Evolutionary conservation across 2,888 invertebrate genomes (phyloP).

Genomic region (Flabesymbios commensalis): DNA sequence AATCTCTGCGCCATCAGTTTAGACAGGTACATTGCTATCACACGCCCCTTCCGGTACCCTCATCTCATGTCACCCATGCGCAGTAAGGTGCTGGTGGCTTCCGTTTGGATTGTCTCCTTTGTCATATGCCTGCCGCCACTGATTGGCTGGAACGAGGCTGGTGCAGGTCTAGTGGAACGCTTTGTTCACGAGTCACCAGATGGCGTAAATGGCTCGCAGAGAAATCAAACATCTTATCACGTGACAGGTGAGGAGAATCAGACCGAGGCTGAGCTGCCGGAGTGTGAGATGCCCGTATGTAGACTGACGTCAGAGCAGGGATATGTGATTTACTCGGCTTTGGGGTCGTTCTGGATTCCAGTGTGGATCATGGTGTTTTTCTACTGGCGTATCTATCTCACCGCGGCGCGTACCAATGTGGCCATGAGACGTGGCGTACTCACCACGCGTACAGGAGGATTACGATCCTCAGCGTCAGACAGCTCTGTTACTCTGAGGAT

Average conservation of each 20-base stretch:
- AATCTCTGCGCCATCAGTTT: conserved; percentile 94
- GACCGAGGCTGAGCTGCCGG: not conserved
- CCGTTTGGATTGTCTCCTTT: conserved; percentile 94
- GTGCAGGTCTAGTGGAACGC: not conserved
- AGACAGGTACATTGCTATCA: conserved; percentile 89
- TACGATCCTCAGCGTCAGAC: conserved; percentile 20
- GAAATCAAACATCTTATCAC: not conserved
- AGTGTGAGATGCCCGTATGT: conserved; percentile 28
- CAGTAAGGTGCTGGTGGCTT: conserved; percentile 83
- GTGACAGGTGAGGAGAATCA: not conserved
- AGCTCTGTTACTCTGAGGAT: conserved; percentile 77
- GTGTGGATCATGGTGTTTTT: conserved; percentile 98
- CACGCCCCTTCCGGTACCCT: conserved; percentile 93
- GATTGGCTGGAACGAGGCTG: conserved; percentile 79
- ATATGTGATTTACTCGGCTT: conserved; percentile 94
- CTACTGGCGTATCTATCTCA: conserved; percentile 94
- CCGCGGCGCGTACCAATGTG: conserved; percentile 68
- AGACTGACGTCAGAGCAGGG: conserved; percentile 66
- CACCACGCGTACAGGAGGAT: conserved; percentile 26
- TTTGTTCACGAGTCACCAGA: not conserved
- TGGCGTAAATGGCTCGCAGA: no score
- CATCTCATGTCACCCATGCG: conserved; percentile 79
- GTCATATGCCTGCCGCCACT: conserved; percentile 96
- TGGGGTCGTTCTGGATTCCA: conserved; percentile 97
- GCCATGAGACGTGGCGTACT: conserved; percentile 52